phyloP scores from a whole-genome alignment of 2,888 invertebrate species.

The Euproctis similis region DNA sequence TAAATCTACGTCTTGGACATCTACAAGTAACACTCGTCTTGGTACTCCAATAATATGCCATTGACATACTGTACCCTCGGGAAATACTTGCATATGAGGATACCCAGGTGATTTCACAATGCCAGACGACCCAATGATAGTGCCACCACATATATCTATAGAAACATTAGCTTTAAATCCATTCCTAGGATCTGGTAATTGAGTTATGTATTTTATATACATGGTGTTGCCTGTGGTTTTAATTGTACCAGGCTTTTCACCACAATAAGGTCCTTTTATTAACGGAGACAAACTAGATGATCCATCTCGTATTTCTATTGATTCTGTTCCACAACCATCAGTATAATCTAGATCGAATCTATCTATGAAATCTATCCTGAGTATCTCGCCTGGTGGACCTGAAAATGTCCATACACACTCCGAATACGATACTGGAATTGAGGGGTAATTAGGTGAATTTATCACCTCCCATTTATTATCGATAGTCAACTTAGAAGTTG shows the following conservation, averaged over 20 bases:
- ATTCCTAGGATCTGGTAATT: conserved; percentile 80
- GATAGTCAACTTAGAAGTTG: conserved; percentile 70
- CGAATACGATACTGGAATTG: conserved; percentile 83
- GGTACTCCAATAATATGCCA: conserved; percentile 79
- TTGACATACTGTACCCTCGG: conserved; percentile 78
- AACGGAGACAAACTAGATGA: conserved; percentile 80
- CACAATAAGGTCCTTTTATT: conserved; percentile 72
- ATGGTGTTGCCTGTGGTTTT: conserved; percentile 80
- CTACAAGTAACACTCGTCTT: conserved; percentile 35
- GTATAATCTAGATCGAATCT: conserved; percentile 79
- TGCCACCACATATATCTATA: conserved; percentile 80
- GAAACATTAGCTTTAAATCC: conserved; percentile 85
- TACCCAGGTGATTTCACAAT: conserved; percentile 80
- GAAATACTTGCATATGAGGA: conserved; percentile 72
- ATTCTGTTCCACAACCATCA: conserved; percentile 68
- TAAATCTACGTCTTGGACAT: conserved; percentile 37
- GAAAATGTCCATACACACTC: conserved; percentile 89
- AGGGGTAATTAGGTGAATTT: conserved; percentile 85
- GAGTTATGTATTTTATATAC: conserved; percentile 82
- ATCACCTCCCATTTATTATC: conserved; percentile 73
- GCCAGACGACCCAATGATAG: conserved; percentile 76
- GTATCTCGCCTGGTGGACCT: conserved; percentile 82
- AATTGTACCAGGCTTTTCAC: conserved; percentile 76
- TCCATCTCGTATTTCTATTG: conserved; percentile 89
- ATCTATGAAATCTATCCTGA: conserved; percentile 85